These are phyloP conservation scores for Virgularia gustaviana DNA, from an alignment of 92 coral and sea anemone species.

Conservation along the genomic window DNA sequence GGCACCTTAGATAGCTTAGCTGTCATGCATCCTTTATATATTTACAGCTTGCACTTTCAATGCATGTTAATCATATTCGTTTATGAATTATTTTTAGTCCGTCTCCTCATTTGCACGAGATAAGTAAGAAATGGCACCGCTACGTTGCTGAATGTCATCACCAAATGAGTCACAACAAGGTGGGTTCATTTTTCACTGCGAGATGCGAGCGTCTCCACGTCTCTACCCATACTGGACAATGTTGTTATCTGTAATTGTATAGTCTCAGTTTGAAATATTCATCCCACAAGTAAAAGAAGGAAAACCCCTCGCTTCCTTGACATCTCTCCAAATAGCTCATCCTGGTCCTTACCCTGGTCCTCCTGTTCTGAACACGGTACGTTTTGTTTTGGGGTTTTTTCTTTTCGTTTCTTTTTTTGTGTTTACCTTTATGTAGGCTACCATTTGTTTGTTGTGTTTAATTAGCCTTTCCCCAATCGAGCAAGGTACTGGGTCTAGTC, in stretches of 20 bases:
- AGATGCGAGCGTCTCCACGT: neutral
- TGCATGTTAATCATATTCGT: neutral
- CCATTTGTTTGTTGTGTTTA: constrained; percentile 1
- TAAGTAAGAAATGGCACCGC: constrained; percentile 63
- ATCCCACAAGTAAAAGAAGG: constrained; percentile 74
- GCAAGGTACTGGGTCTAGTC: too few relatives aligned
- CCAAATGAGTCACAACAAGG: constrained; percentile 74
- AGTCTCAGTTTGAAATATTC: constrained; percentile 71
- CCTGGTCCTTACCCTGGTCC: constrained; percentile 91
- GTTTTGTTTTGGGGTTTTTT: neutral
- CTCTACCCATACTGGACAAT: neutral
- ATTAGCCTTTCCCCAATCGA: neutral
- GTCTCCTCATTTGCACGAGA: constrained; percentile 67
- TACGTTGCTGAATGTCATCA: constrained; percentile 71
- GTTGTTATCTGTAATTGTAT: constrained; percentile 12
- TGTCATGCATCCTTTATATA: neutral
- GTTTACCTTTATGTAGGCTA: neutral
- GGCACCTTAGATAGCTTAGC: too few relatives aligned
- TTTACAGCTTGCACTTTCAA: neutral
- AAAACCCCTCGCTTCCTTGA: constrained; percentile 57
- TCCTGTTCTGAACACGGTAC: constrained; percentile 76
- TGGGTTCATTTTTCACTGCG: constrained; percentile 9
- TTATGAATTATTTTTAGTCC: constrained; percentile 43
- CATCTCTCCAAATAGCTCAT: constrained; percentile 77
- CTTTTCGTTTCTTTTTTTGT: neutral